Conservation (phyloP, 2,113 vertebrate genomes). For the Hyperopisus bebe region DNA sequence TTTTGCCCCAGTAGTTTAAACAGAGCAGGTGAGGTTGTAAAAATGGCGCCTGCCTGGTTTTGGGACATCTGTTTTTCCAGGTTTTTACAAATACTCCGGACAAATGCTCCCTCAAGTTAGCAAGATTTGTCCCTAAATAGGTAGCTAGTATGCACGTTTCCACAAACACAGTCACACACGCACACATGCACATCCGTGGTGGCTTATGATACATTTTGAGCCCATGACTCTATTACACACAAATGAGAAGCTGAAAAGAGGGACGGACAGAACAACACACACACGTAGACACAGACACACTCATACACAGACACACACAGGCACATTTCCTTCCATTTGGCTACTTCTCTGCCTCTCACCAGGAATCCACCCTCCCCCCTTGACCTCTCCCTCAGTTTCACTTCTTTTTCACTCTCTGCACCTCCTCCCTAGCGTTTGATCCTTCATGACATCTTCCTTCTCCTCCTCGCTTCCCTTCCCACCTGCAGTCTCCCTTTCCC, state of each 20-base stretch:
- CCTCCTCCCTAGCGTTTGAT: neutral
- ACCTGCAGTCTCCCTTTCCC: neutral
- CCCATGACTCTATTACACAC: neutral
- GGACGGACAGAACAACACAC: neutral
- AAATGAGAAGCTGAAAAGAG: neutral
- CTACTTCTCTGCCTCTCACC: neutral
- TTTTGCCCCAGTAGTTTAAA: neutral
- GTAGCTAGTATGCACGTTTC: neutral
- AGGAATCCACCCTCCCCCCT: neutral
- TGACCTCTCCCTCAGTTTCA: conserved; percentile 1
- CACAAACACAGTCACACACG: conserved; percentile 16
- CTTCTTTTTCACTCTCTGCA: neutral
- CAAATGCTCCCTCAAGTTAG: neutral
- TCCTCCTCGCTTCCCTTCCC: neutral
- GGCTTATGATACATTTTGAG: neutral
- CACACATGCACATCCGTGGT: neutral
- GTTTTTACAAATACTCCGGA: neutral
- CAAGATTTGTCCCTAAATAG: neutral
- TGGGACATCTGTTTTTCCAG: neutral
- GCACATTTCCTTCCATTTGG: neutral
- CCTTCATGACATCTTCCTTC: neutral
- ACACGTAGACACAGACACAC: neutral
- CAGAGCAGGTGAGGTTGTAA: neutral
- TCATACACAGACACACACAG: neutral
- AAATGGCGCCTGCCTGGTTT: neutral